These are phyloP conservation scores for Drosophila saltans DNA, from an alignment of 1,140 invertebrate genomes.

Conservation along the genomic window DNA sequence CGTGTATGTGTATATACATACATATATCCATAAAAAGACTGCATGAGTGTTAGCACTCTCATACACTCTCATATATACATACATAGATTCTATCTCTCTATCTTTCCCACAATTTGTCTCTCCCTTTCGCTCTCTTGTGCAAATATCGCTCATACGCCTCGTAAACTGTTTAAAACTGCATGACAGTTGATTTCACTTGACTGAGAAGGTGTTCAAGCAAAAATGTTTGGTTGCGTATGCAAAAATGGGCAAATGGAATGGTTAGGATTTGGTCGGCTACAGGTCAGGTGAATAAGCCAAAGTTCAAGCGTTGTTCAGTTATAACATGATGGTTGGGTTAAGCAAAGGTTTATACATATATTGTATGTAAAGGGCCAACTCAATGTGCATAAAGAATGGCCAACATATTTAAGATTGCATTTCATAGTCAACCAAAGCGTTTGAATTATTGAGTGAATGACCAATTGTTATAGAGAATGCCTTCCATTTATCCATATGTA, in stretches of 20 bases:
- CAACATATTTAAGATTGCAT: slow-evolving; percentile 48
- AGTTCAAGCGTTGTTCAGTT: slow-evolving; percentile 48
- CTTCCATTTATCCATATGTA: slow-evolving; percentile 18
- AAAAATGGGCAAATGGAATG: background rate
- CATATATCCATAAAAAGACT: background rate
- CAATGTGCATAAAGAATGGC: slow-evolving; percentile 25
- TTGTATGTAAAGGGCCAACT: slow-evolving; percentile 35
- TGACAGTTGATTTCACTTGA: slow-evolving; percentile 72
- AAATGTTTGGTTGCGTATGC: slow-evolving; percentile 3
- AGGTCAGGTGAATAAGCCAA: slow-evolving; percentile 41
- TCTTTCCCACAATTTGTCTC: background rate
- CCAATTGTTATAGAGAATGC: slow-evolving; percentile 50
- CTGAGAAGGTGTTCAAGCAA: slow-evolving; percentile 56
- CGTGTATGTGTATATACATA: background rate
- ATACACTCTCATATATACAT: too few species aligned
- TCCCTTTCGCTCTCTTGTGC: slow-evolving; percentile 19
- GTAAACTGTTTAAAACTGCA: slow-evolving; percentile 78
- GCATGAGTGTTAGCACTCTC: background rate
- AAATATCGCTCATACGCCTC: slow-evolving; percentile 76
- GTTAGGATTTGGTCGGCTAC: background rate
- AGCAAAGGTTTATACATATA: slow-evolving; percentile 48
- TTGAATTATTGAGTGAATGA: slow-evolving; percentile 68
- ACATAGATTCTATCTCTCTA: background rate
- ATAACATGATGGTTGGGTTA: slow-evolving; percentile 31
- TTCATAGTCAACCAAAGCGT: slow-evolving; percentile 52